Percentiles rank a stretch among this genome's conserved stretches.
Conservation (phyloP, 2,113 vertebrate genomes). For the Chamaetylas fuelleborni region DNA sequence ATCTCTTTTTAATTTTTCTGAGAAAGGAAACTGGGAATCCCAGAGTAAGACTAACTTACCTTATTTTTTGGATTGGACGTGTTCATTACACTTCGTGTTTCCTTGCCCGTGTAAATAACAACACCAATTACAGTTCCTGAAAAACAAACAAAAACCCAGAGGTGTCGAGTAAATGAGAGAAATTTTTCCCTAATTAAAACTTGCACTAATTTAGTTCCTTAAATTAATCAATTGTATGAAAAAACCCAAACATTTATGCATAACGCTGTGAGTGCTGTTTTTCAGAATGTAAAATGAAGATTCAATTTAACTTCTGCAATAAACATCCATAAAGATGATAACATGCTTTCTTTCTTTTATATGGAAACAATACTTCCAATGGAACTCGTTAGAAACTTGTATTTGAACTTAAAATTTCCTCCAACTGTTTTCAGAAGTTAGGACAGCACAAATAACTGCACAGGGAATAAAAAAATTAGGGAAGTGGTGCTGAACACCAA, state of each 20-base stretch:
- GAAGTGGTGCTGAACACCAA: background rate
- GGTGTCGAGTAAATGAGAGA: background rate
- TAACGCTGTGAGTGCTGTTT: background rate
- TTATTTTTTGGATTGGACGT: constrained; percentile 96
- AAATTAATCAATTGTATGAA: background rate
- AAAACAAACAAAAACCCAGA: constrained; percentile 19
- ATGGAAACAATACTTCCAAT: background rate
- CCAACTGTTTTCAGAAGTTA: background rate
- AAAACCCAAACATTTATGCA: background rate
- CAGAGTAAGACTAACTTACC: constrained; percentile 70
- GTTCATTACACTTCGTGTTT: constrained; percentile 96
- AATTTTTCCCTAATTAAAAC: background rate
- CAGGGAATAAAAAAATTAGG: background rate
- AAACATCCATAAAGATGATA: background rate
- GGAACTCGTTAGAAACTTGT: background rate
- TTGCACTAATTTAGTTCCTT: background rate
- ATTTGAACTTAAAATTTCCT: background rate
- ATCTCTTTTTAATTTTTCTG: background rate
- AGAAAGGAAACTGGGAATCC: background rate
- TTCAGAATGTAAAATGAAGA: background rate
- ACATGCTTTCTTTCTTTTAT: background rate
- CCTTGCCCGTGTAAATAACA: constrained; percentile 98
- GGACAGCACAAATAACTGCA: background rate
- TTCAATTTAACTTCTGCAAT: background rate
- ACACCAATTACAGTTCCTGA: constrained; percentile 97